Evolutionary conservation across 53 echinoderm and acorn worm species (phyloP).

Genomic region (Paelopatides confundens): DNA sequence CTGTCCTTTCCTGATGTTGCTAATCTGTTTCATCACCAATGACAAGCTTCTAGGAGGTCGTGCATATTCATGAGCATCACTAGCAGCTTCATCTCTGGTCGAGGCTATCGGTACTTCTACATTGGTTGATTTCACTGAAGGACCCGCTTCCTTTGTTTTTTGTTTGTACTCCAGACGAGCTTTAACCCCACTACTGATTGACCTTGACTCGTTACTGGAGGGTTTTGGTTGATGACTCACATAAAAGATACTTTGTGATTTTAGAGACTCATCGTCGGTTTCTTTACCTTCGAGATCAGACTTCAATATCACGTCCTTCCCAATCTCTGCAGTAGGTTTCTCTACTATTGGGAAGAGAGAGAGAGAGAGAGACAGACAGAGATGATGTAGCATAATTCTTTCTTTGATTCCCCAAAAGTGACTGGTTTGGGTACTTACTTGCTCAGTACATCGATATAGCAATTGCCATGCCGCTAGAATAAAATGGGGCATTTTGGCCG

Average conservation of each 20-base stretch:
- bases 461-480: no score
- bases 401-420: no score
- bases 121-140: not conserved
- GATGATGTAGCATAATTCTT: no score
- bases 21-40: slow-evolving; percentile 86
- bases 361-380: no score
- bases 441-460: no score
- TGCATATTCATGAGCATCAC: not conserved
- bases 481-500: no score
- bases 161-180: slow-evolving; percentile 8
- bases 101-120: not conserved
- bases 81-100: not conserved
- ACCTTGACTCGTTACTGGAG: not conserved
- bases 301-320: slow-evolving; percentile 32
- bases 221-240: not conserved
- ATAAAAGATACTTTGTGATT: slow-evolving; percentile 38
- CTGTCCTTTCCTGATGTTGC: slow-evolving; percentile 81
- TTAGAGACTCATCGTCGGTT: not conserved
- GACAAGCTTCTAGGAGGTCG: slow-evolving; percentile 70
- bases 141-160: not conserved
- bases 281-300: slow-evolving; percentile 51
- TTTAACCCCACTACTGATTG: slow-evolving; percentile 38
- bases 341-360: not conserved
- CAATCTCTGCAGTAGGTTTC: not conserved
- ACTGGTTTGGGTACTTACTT: no score